These are phyloP conservation scores for Neogale vison DNA, from an alignment of 2,113 vertebrate genomes.

Conservation along the genomic window DNA sequence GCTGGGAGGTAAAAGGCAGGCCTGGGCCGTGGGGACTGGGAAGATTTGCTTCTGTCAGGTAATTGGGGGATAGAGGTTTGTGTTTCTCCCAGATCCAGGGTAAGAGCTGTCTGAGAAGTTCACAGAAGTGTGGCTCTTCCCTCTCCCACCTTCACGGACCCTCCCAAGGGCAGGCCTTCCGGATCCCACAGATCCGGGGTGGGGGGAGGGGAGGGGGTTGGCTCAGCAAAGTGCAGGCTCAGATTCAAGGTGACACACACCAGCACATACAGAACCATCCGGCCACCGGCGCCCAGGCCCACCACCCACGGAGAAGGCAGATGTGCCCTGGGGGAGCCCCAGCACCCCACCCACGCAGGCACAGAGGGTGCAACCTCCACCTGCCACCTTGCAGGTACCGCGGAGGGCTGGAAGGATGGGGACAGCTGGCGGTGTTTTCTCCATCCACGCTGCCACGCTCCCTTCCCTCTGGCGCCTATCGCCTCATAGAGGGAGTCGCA, in stretches of 20 bases:
- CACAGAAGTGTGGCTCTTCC: background rate
- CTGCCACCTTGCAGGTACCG: background rate
- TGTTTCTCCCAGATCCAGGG: background rate
- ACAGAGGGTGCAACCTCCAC: background rate
- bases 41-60: background rate
- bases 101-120: background rate
- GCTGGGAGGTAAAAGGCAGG: background rate
- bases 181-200: background rate
- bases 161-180: slow-evolving; percentile 1
- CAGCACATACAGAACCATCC: background rate
- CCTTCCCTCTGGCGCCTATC: background rate
- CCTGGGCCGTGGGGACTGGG: background rate
- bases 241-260: slow-evolving; percentile 65
- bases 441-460: background rate
- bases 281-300: background rate
- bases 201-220: background rate
- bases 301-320: background rate
- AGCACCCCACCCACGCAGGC: background rate
- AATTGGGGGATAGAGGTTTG: background rate
- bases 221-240: background rate
- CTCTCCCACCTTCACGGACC: background rate
- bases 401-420: background rate
- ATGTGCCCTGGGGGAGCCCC: slow-evolving; percentile 5
- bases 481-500: background rate
- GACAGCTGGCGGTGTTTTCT: background rate